These are phyloP conservation scores for Petrolisthes manimaculis DNA, from an alignment of 2,888 invertebrate genomes.

Conservation along the genomic window DNA sequence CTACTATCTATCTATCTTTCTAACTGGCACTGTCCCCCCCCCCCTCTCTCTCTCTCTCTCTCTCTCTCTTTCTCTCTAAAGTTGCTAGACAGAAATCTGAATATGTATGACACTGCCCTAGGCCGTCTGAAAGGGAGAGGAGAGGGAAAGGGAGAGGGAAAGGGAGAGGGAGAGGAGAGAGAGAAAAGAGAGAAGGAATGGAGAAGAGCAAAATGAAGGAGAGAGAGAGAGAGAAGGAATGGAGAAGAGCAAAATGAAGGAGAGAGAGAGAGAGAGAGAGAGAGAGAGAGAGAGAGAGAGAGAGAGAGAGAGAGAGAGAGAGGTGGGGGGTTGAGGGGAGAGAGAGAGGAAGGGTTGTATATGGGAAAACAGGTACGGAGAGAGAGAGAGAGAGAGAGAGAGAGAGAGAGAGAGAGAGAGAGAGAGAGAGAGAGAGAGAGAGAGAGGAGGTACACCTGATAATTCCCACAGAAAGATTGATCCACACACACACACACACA, in stretches of 20 bases:
- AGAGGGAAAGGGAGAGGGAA: background rate
- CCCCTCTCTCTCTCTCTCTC: no score
- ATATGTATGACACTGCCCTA: no score
- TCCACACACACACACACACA: no score
- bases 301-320: background rate
- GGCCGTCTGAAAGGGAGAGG: background rate
- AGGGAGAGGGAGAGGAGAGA: background rate
- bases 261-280: background rate
- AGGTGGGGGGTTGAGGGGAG: no score
- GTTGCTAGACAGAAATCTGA: no score
- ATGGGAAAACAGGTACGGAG: background rate
- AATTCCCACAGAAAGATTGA: no score
- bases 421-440: background rate
- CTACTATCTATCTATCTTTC: no score
- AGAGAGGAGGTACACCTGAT: slow-evolving; percentile 16
- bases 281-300: background rate
- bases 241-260: background rate
- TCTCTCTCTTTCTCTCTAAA: no score
- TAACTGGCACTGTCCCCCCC: no score
- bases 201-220: background rate
- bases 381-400: background rate
- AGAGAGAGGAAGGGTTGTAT: background rate
- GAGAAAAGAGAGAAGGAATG: background rate
- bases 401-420: no score
- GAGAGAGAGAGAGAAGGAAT: background rate